Conservation (phyloP, 1,140 invertebrate species). For the Brachionus manjavacas region DNA sequence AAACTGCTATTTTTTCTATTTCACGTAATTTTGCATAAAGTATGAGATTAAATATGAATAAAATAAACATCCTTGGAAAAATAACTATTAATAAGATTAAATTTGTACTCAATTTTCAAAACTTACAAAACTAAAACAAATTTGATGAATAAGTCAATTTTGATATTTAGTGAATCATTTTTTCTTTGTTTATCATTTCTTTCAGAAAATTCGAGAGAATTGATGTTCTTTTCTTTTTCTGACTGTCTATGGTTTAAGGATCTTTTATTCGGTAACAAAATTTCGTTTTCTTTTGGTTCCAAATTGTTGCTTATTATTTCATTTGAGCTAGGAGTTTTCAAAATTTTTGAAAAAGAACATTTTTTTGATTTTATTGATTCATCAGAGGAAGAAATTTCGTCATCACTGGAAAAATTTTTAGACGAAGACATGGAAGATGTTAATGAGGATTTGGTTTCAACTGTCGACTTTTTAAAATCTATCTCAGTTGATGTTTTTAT, state of each 20-base stretch:
- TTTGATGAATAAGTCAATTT: conserved; percentile 8
- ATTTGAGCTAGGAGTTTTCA: not conserved
- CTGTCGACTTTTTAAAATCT: not conserved
- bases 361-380: not conserved
- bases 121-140: conserved; percentile 26
- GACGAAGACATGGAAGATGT: not conserved
- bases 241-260: not conserved
- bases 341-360: not conserved
- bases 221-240: not conserved
- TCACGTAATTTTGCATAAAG: conserved; percentile 31
- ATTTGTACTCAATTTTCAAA: not conserved
- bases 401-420: not conserved
- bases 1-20: conserved; percentile 33
- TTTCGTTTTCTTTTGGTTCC: not conserved
- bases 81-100: too few species aligned
- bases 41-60: conserved; percentile 20
- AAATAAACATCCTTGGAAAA: not conserved
- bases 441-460: not conserved
- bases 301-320: not conserved
- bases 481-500: not conserved
- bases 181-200: not conserved
- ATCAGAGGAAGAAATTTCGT: not conserved
- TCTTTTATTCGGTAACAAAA: not conserved
- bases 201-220: not conserved
- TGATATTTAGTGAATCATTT: conserved; percentile 1